Evolutionary conservation across 2,888 invertebrate species (phyloP), one percentile per base, ranked within the genome.

Genomic region (Beris morrisii): DNA sequence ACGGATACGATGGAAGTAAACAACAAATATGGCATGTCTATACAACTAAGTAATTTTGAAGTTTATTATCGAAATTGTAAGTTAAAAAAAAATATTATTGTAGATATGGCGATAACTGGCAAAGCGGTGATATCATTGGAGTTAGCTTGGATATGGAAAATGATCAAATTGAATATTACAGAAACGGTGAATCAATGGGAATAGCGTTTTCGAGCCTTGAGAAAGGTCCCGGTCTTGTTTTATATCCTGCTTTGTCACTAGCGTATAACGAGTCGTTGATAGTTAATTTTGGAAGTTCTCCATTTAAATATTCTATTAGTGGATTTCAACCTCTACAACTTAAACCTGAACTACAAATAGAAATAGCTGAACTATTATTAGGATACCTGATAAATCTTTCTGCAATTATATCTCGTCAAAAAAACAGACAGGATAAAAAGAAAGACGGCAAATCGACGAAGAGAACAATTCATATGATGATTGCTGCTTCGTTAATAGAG

Each of bases 121-220:
- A 89, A 70, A 86, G 88, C n/a, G 93, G 92, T 15, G 93, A 93
- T 79, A 87, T 92, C 59, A 91, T 93, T 66, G 88, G 88, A 0
- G 85, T 88, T 72, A 87, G 89, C 66, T 81, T 93, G 31, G 90
- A 93, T 76, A 79, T 92, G 76, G 90, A 92, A 70, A 83, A 82
- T 28, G 89, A 89, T 7, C 83, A 81, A 1, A 83, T 92, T 68
- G 86, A 88, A 74, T 92, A 77, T 70, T 78, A 69, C 78, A 89
- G 92, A 71, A 93, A 93, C 79, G 93, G 93, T 0, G 82, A 83
- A n/a, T 83, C 85, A 0, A 79, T 93, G 78, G 92, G 92, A 0
- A 77, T 85, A 58, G 92, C 93, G 0, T 93, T 92, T 74, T 83
- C 84, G 50, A 84, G 86, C 67, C 85, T 93, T 57, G 81, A 86